Base-by-base conservation (phyloP, 2,888 invertebrate species). In the Hofmannophila pseudospretella region DNA sequence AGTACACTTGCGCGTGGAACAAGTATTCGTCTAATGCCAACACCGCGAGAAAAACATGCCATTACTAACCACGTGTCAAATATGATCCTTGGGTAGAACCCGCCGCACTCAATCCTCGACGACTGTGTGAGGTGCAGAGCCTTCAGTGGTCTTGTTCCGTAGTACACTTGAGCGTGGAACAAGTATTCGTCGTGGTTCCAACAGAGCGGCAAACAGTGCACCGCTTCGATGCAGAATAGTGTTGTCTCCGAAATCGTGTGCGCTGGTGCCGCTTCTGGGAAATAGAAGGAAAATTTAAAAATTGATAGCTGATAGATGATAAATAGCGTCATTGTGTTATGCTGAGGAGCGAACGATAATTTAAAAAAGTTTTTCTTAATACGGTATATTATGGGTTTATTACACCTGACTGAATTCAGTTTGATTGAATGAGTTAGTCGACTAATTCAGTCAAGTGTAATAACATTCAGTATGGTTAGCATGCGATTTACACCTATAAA, bases 51-150 rank as follows among this genome's bases (percentile, higher is more conserved):
- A n/a, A n/a, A n/a, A n/a, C n/a, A n/a, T n/a, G n/a, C n/a, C n/a
- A n/a, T n/a, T n/a, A n/a, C 87, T 84, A 59, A 95, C 95, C 96
- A 96, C 35, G 93, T 91, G 67, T 97, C 95, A 77, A 97, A 97
- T 52, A 94, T 89, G 38, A 97, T 90, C 50, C 95, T 89, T 0
- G 94, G 90, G 74, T 96, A 95, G 65, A 96, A 92, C 1, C 92
- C 93, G 0, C 88, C 89, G 30, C 89, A 88, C 50, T 92, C 90
- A 22, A 90, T 88, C 38, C 89, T 89, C 1, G 93, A 92, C 41
- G 91, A 90, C 1, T 94, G 92, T 5, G 93, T 89, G 13, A 93
- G 89, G 3, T 93, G 92, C 40, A 91, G 87, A 0, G 93, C 91
- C 41, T 95, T 89, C 16, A 90, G 55, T 16, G 94, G 92, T 19